These are phyloP conservation scores for Spondyliosoma cantharus DNA, from an alignment of 2,797 vertebrate genomes.

Conservation along the genomic window DNA sequence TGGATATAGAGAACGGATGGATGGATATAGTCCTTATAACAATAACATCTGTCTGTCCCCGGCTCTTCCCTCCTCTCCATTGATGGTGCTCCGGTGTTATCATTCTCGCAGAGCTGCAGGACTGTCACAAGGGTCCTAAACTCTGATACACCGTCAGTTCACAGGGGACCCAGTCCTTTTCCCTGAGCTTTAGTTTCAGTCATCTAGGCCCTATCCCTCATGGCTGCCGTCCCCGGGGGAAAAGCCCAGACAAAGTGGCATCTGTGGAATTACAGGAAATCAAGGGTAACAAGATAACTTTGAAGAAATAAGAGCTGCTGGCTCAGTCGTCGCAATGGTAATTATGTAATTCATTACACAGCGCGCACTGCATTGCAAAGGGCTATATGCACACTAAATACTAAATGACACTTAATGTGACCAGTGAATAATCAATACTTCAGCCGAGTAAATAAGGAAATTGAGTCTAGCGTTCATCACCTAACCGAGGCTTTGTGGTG, in stretches of 20 bases:
- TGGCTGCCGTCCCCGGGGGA: conserved; percentile 60
- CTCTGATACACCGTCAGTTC: conserved; percentile 49
- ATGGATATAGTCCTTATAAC: conserved; percentile 34
- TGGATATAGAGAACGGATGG: conserved; percentile 42
- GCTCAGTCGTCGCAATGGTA: conserved; percentile 57
- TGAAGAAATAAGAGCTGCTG: conserved; percentile 67
- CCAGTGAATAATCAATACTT: conserved; percentile 42
- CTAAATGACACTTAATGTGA: conserved; percentile 19
- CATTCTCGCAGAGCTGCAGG: conserved; percentile 36
- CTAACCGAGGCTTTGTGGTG: background rate
- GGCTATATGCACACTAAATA: conserved; percentile 41
- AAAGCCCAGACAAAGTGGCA: conserved; percentile 57
- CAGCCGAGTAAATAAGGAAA: conserved; percentile 14
- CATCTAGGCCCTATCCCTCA: conserved; percentile 57
- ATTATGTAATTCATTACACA: conserved; percentile 69
- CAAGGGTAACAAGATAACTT: conserved; percentile 68
- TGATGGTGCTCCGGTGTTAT: conserved; percentile 40
- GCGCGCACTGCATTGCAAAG: conserved; percentile 17
- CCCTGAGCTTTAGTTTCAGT: conserved; percentile 57
- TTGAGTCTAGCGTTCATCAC: background rate
- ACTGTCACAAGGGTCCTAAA: conserved; percentile 62
- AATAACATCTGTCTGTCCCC: conserved; percentile 27
- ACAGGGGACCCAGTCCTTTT: conserved; percentile 47
- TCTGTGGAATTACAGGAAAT: conserved; percentile 70
- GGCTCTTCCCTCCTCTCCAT: conserved; percentile 16